phyloP scores from a whole-genome alignment of 2,797 vertebrate species.

The Oreortyx pictus region DNA sequence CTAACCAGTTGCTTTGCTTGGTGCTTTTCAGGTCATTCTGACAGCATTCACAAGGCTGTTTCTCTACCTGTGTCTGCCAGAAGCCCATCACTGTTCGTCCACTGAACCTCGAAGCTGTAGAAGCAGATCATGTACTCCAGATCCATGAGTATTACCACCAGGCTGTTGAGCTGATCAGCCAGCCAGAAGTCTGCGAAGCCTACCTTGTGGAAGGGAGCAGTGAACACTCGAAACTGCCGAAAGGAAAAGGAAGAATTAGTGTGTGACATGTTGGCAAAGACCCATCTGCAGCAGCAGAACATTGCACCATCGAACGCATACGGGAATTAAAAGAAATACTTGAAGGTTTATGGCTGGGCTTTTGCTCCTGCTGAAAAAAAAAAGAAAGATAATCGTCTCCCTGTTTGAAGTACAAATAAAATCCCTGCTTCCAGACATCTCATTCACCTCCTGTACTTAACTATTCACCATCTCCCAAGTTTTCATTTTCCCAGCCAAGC shows the following conservation, averaged over 20 bases:
- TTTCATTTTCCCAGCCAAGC: background rate
- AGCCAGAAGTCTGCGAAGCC: constrained; percentile 99
- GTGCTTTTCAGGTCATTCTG: constrained; percentile 18
- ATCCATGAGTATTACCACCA: constrained; percentile 94
- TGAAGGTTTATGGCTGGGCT: constrained; percentile 13
- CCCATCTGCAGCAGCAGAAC: background rate
- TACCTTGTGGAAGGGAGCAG: constrained; percentile 96
- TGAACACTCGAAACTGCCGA: constrained; percentile 94
- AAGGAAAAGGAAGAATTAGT: constrained; percentile 20
- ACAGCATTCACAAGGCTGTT: background rate
- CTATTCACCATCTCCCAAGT: background rate
- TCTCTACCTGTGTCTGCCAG: constrained; percentile 80
- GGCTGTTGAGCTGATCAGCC: constrained; percentile 97
- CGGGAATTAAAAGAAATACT: background rate
- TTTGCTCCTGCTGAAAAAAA: background rate
- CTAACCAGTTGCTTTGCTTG: background rate
- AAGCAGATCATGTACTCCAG: constrained; percentile 99
- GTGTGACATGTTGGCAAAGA: background rate
- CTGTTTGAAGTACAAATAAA: background rate
- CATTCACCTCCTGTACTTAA: background rate
- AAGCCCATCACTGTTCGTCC: constrained; percentile 83
- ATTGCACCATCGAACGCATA: constrained; percentile 21
- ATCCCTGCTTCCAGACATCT: background rate
- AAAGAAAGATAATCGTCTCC: background rate
- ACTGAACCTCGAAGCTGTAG: constrained; percentile 95